Percentiles rank a stretch among this genome's conserved stretches.
These are phyloP conservation scores for Goniozus legneri DNA, from an alignment of 1,140 invertebrate genomes.

Conservation along the genomic window DNA sequence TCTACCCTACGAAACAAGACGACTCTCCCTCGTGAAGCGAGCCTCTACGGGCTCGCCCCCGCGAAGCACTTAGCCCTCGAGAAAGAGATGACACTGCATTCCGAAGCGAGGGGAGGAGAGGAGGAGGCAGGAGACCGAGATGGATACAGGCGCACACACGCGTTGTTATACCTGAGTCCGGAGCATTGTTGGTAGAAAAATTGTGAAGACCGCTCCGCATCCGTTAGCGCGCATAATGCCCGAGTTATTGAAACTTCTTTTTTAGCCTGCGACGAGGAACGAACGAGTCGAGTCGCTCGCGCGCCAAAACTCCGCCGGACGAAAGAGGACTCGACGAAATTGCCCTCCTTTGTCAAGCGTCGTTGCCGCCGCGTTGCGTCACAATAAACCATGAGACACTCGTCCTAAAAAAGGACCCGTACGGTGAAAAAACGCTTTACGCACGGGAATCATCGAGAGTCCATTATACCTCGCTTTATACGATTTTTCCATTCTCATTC, in stretches of 20 bases:
- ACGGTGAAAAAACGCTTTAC: no score
- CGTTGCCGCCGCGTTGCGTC: slow-evolving; percentile 9
- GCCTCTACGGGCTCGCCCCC: slow-evolving; percentile 3
- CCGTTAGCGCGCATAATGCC: slow-evolving; percentile 28
- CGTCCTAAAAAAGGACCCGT: no score
- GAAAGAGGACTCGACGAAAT: no score
- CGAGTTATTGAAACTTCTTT: slow-evolving; percentile 47
- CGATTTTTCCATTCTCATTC: slow-evolving; percentile 9
- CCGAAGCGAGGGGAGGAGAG: slow-evolving; percentile 22
- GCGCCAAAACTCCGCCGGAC: no score
- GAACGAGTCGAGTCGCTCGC: no score
- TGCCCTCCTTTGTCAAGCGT: slow-evolving; percentile 11
- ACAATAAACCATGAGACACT: slow-evolving; percentile 19
- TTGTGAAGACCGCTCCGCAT: slow-evolving; percentile 5
- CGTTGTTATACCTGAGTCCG: no score
- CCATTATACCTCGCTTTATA: slow-evolving; percentile 17
- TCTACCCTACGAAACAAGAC: not conserved
- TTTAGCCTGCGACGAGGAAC: no score
- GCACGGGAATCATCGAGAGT: no score
- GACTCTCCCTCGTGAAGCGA: not conserved
- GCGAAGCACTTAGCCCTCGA: slow-evolving; percentile 39
- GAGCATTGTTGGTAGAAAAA: slow-evolving; percentile 29
- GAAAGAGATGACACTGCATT: slow-evolving; percentile 38
- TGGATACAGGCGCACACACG: no score
- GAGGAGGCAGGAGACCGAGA: no score